Evolutionary conservation across 1,140 invertebrate species (phyloP).

Genomic region (Holotrichia oblita): DNA sequence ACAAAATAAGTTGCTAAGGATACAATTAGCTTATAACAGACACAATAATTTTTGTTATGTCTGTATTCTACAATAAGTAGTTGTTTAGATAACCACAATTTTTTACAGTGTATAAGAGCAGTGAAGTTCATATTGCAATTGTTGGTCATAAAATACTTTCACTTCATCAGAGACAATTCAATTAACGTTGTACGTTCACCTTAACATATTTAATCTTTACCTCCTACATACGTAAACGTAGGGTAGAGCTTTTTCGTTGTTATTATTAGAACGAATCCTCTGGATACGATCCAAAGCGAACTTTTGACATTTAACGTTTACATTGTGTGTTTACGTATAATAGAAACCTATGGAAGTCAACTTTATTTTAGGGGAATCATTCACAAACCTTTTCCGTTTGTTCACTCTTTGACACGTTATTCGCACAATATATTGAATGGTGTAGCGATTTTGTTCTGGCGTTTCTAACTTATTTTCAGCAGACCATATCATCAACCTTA

Average conservation of each 20-base stretch:
- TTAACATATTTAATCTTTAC: background rate
- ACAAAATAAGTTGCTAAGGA: too few relatives aligned
- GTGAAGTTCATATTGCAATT: too few relatives aligned
- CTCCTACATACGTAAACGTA: background rate
- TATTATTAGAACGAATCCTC: background rate
- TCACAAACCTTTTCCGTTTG: background rate
- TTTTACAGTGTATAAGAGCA: too few relatives aligned
- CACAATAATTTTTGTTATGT: too few relatives aligned
- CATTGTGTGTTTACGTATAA: background rate
- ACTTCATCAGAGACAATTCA: background rate
- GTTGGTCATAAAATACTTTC: too few relatives aligned
- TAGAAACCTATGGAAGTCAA: background rate
- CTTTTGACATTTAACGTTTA: constrained; percentile 24
- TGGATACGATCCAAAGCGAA: background rate
- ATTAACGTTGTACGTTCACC: background rate
- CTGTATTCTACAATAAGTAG: too few relatives aligned
- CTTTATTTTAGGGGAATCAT: background rate
- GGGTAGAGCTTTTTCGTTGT: background rate
- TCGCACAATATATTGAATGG: background rate
- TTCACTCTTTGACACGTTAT: background rate
- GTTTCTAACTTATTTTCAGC: too few relatives aligned
- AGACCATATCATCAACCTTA: too few relatives aligned
- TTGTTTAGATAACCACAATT: too few relatives aligned
- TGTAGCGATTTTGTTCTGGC: too few relatives aligned
- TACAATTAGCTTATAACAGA: too few relatives aligned